A percentile compares a stretch with the other conserved stretches of the same genome.
Evolutionary conservation across 2,797 vertebrate genomes (phyloP).

Genomic region (Loriculus beryllinus): DNA sequence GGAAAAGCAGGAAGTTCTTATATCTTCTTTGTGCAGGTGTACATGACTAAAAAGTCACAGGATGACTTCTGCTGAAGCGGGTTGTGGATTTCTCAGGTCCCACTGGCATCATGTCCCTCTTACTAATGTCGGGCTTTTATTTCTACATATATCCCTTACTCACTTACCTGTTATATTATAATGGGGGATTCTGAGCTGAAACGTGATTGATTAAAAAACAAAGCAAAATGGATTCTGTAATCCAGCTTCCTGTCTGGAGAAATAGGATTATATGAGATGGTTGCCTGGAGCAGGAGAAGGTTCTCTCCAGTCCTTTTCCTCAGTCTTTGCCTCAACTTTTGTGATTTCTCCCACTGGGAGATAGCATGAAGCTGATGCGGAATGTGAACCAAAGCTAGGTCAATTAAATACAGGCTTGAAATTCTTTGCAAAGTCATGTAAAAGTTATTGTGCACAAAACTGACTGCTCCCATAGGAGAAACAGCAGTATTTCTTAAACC

Average conservation of each 20-base stretch:
- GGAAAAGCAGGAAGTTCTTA: not conserved
- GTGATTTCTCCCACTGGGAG: not conserved
- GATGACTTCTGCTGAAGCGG: not conserved
- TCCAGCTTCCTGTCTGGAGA: not conserved
- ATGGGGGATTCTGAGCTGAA: not conserved
- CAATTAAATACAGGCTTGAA: not conserved
- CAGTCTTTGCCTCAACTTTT: not conserved
- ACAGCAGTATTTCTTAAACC: not conserved
- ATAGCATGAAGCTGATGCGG: not conserved
- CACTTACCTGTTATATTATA: not conserved
- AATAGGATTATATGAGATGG: not conserved
- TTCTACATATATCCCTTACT: not conserved
- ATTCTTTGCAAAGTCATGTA: not conserved
- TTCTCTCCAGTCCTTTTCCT: not conserved
- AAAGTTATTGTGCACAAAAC: not conserved
- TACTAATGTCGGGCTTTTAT: not conserved
- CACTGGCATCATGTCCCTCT: not conserved
- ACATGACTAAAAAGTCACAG: not conserved
- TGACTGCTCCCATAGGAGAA: not conserved
- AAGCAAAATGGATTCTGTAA: not conserved
- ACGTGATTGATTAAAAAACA: not conserved
- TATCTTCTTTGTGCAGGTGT: not conserved
- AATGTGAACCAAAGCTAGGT: not conserved
- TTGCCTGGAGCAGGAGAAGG: not conserved
- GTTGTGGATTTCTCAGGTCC: not conserved